These are phyloP conservation scores for Ctenoplectra terminalis DNA, from an alignment of 1,140 invertebrate species.

Conservation along the genomic window DNA sequence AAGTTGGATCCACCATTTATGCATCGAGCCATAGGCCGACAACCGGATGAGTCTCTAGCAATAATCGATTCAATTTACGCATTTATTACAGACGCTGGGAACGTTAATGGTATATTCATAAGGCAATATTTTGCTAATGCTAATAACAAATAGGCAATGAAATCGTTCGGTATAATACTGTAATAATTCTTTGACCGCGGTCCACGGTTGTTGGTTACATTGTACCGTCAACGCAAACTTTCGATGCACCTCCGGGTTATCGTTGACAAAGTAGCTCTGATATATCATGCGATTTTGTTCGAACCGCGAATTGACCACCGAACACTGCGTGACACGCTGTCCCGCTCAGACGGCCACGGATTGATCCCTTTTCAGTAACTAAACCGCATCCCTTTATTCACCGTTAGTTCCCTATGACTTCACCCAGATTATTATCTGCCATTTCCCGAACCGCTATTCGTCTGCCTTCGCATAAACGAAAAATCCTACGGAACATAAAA, in stretches of 20 bases:
- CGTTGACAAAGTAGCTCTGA: constrained; percentile 44
- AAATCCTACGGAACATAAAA: too few relatives aligned
- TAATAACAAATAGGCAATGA: constrained; percentile 66
- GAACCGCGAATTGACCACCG: constrained; percentile 10
- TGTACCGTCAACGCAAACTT: constrained; percentile 56
- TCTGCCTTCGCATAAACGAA: not conserved
- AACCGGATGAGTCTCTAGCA: constrained; percentile 62
- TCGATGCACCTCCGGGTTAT: constrained; percentile 49
- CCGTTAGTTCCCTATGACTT: too few relatives aligned
- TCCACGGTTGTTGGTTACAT: constrained; percentile 44
- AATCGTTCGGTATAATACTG: constrained; percentile 63
- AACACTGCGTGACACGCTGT: not conserved
- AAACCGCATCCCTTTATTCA: too few relatives aligned
- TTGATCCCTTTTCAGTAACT: not conserved
- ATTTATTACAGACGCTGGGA: constrained; percentile 68
- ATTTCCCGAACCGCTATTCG: too few relatives aligned
- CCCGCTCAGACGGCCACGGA: too few relatives aligned
- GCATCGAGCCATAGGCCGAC: constrained; percentile 23
- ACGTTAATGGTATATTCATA: constrained; percentile 74
- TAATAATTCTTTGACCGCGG: constrained; percentile 67
- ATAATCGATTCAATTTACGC: constrained; percentile 77
- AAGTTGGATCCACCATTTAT: constrained; percentile 72
- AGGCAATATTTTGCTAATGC: constrained; percentile 71
- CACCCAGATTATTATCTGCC: too few relatives aligned
- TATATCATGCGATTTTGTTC: constrained; percentile 57